Evolutionary conservation across 2,888 invertebrate species (phyloP).

Genomic region (Craniophora ligustri): DNA sequence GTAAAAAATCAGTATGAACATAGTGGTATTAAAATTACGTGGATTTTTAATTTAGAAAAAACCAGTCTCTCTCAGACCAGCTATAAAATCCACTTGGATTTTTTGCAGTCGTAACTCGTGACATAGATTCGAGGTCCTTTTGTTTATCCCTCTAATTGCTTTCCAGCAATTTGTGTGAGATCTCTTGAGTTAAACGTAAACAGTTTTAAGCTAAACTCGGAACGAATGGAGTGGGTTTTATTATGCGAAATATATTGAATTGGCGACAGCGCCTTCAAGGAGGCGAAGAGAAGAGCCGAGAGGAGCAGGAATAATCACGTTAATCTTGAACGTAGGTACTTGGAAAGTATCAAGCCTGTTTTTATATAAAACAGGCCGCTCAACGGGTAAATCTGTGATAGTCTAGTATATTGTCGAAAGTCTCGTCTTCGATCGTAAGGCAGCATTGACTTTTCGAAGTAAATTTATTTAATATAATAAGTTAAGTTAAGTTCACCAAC

Average conservation of each 20-base stretch:
- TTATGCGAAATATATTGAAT: slow-evolving; percentile 26
- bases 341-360: not conserved
- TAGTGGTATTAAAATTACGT: too few relatives aligned
- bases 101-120: not conserved
- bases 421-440: too few relatives aligned
- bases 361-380: too few relatives aligned
- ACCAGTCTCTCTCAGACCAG: not conserved
- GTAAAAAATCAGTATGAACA: too few relatives aligned
- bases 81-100: not conserved
- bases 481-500: too few relatives aligned
- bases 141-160: slow-evolving; percentile 45
- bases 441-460: too few relatives aligned
- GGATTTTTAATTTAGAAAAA: too few relatives aligned
- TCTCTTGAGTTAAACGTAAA: slow-evolving; percentile 38
- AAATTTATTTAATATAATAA: too few relatives aligned
- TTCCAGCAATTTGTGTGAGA: slow-evolving; percentile 26
- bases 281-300: not conserved
- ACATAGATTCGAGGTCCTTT: slow-evolving; percentile 5
- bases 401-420: too few relatives aligned
- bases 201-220: slow-evolving; percentile 27
- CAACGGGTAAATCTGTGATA: too few relatives aligned
- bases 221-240: slow-evolving; percentile 1
- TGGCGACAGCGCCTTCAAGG: slow-evolving; percentile 1
- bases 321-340: not conserved
- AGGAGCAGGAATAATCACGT: slow-evolving; percentile 18